Evolutionary conservation across 2,797 vertebrate genomes (phyloP).

Genomic region (Semaprochilodus insignis): DNA sequence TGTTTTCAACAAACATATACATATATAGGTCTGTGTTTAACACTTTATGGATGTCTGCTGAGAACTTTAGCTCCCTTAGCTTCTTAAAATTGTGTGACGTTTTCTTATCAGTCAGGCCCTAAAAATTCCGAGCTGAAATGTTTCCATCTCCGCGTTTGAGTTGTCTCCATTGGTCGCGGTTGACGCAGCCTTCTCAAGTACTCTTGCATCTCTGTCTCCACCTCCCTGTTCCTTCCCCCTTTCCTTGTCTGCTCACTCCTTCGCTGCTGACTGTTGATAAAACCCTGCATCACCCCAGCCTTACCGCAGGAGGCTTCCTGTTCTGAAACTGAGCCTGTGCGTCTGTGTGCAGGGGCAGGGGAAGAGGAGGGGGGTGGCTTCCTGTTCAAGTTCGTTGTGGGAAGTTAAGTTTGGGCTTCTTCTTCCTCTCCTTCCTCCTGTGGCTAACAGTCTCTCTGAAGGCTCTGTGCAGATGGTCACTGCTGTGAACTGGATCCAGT

Average conservation of each 20-base stretch:
- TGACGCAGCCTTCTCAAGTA: not conserved
- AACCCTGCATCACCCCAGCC: constrained; percentile 65
- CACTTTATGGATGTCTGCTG: too few species aligned
- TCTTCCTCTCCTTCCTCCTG: constrained; percentile 71
- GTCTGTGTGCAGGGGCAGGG: constrained; percentile 28
- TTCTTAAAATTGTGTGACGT: too few species aligned
- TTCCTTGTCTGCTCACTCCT: constrained; percentile 15
- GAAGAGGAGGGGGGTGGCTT: constrained; percentile 81
- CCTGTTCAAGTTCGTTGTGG: constrained; percentile 87
- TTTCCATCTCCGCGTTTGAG: not conserved
- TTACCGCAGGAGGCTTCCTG: constrained; percentile 93
- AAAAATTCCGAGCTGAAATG: not conserved
- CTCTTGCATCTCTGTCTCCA: not conserved
- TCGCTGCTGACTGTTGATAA: constrained; percentile 65
- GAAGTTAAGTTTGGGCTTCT: constrained; percentile 77
- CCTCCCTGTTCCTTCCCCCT: not conserved
- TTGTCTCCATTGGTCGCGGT: not conserved
- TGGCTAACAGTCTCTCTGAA: constrained; percentile 58
- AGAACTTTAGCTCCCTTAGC: too few species aligned
- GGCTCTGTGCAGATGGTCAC: constrained; percentile 71
- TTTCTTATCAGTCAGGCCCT: not conserved
- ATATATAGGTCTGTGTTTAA: too few species aligned
- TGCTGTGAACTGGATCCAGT: constrained; percentile 60
- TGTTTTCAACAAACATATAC: too few species aligned
- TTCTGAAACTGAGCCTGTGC: constrained; percentile 83